phyloP scores from a whole-genome alignment of 2,888 invertebrate species.

The Agonopterix arenella region DNA sequence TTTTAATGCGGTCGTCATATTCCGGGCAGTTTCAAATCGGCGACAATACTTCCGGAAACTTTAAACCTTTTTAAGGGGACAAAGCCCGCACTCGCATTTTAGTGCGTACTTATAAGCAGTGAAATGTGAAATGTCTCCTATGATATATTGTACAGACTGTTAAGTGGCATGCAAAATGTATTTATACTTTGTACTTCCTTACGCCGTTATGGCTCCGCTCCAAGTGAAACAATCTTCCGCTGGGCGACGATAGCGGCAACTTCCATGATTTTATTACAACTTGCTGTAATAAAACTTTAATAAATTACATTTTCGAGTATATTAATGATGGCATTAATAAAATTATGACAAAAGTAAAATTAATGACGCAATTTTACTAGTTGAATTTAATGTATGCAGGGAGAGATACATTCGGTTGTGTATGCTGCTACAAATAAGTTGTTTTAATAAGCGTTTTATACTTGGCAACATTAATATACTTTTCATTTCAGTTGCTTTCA shows the following conservation, averaged over 20 bases:
- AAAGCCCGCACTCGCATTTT: too few relatives aligned
- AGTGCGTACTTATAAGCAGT: too few relatives aligned
- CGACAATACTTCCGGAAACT: too few relatives aligned
- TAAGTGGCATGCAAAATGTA: slow-evolving; percentile 75
- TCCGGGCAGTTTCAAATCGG: too few relatives aligned
- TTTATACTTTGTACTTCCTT: slow-evolving; percentile 73
- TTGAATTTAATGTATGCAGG: background rate
- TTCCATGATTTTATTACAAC: slow-evolving; percentile 57
- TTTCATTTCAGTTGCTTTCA: too few relatives aligned
- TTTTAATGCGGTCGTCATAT: too few relatives aligned
- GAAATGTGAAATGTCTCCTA: slow-evolving; percentile 32
- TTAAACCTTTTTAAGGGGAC: too few relatives aligned
- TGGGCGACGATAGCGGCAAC: slow-evolving; percentile 53
- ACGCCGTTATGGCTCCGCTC: slow-evolving; percentile 62
- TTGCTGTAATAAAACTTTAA: slow-evolving; percentile 51
- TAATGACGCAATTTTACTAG: background rate
- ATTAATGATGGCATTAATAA: slow-evolving; percentile 14
- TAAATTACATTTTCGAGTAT: slow-evolving; percentile 34
- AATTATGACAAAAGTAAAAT: slow-evolving; percentile 8
- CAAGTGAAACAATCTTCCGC: slow-evolving; percentile 73
- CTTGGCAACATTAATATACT: too few relatives aligned
- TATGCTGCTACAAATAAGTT: too few relatives aligned
- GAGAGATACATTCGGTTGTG: too few relatives aligned
- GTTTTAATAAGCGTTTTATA: too few relatives aligned
- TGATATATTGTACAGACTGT: slow-evolving; percentile 62